Conservation (phyloP, 1,140 invertebrate species). For the Platyscapa corneri region DNA sequence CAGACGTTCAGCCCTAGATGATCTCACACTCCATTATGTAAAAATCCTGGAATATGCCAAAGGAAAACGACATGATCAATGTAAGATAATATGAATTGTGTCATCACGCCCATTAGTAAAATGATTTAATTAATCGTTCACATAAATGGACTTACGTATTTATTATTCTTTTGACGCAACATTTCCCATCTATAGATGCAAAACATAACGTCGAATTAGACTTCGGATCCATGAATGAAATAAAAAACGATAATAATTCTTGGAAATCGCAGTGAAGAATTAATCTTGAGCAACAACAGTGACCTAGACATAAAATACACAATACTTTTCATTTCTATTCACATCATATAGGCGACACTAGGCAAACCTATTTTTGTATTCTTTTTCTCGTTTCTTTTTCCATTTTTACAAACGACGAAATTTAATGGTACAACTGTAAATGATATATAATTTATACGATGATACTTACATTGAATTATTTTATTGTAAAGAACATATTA, state of each 20-base stretch:
- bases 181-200: not conserved
- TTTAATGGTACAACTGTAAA: not conserved
- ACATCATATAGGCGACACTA: not conserved
- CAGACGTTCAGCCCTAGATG: not conserved
- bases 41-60: not conserved
- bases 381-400: not conserved
- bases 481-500: no score
- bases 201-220: not conserved
- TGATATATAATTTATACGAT: not conserved
- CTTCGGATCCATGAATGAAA: not conserved
- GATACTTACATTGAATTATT: not conserved
- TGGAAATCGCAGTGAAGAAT: slow-evolving; percentile 37
- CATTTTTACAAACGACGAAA: not conserved
- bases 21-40: not conserved
- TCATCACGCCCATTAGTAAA: slow-evolving; percentile 23
- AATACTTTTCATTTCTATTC: slow-evolving; percentile 32
- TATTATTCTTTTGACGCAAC: not conserved
- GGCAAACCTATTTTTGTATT: not conserved
- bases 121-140: slow-evolving; percentile 7
- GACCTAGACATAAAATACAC: slow-evolving; percentile 46
- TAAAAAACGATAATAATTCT: slow-evolving; percentile 31
- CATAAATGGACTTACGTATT: not conserved
- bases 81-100: slow-evolving; percentile 19
- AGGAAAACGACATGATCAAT: not conserved
- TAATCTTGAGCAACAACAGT: slow-evolving; percentile 5